phyloP scores from a whole-genome alignment of 2,888 invertebrate genomes.

The Nemurella pictetii region DNA sequence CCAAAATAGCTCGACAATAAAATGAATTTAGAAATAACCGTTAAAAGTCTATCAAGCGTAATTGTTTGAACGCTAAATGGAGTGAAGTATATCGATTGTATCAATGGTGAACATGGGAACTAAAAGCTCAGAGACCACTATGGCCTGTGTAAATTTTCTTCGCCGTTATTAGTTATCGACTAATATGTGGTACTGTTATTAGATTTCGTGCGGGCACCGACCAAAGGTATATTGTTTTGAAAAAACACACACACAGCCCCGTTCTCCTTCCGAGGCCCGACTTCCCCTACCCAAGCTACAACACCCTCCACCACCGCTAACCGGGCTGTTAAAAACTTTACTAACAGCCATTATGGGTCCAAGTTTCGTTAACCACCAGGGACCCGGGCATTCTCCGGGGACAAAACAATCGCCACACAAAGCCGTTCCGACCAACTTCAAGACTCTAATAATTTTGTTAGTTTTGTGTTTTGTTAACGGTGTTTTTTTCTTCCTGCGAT shows the following conservation, averaged over 20 bases:
- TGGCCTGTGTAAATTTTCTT: neutral
- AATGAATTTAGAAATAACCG: neutral
- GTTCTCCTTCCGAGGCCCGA: neutral
- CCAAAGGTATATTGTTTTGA: neutral
- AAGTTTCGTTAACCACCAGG: neutral
- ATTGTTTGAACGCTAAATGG: neutral
- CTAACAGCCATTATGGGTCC: conserved; percentile 12
- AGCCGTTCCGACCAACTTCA: conserved; percentile 6
- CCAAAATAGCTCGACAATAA: neutral
- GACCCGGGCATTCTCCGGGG: neutral
- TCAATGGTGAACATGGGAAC: neutral
- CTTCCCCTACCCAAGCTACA: neutral
- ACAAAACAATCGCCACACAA: neutral
- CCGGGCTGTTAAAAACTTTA: conserved; percentile 9
- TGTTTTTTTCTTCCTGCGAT: neutral
- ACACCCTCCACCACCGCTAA: neutral
- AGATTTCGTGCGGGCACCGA: neutral
- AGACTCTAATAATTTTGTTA: neutral
- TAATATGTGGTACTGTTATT: neutral
- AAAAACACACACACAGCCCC: neutral
- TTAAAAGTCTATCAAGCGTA: neutral
- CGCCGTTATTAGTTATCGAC: neutral
- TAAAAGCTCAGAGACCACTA: too few species aligned
- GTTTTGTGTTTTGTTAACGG: neutral
- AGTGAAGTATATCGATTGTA: neutral